phyloP scores from a whole-genome alignment of 2,113 vertebrate species.

The Tachysurus vachellii region DNA sequence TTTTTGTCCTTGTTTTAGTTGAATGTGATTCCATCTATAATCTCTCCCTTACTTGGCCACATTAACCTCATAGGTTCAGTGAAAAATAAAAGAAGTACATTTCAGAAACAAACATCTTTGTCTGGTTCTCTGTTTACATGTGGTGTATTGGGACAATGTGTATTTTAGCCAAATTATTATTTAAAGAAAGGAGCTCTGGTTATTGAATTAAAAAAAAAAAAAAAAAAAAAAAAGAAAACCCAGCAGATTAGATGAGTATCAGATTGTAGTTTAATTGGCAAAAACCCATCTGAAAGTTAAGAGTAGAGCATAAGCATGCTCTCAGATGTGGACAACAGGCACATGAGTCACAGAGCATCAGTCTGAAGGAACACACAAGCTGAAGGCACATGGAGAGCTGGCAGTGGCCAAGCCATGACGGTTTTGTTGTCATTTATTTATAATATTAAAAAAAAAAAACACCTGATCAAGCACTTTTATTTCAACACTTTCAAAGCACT shows the following conservation, averaged over 20 bases:
- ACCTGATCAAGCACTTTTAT: neutral
- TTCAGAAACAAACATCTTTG: neutral
- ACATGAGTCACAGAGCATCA: slow-evolving; percentile 3
- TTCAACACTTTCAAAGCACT: slow-evolving; percentile 1
- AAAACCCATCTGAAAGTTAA: neutral
- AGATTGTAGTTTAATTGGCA: slow-evolving; percentile 17
- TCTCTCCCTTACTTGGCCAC: neutral
- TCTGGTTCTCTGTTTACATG: neutral
- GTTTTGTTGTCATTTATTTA: neutral
- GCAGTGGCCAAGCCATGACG: slow-evolving; percentile 36
- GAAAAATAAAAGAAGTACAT: neutral
- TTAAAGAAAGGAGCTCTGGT: neutral
- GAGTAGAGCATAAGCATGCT: neutral
- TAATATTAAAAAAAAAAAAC: too few species aligned
- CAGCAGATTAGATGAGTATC: slow-evolving; percentile 3
- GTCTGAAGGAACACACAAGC: slow-evolving; percentile 3
- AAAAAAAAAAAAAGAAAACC: neutral
- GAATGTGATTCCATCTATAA: too few species aligned
- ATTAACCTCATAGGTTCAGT: neutral
- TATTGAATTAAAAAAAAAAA: neutral
- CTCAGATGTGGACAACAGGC: neutral
- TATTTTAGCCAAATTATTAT: neutral
- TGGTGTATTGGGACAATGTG: neutral
- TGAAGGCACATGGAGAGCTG: slow-evolving; percentile 48
- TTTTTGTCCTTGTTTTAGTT: neutral